Percentiles rank a stretch among this genome's conserved stretches.
phyloP scores from a whole-genome alignment of 2,888 invertebrate species.

The Mactromeris polynyma region DNA sequence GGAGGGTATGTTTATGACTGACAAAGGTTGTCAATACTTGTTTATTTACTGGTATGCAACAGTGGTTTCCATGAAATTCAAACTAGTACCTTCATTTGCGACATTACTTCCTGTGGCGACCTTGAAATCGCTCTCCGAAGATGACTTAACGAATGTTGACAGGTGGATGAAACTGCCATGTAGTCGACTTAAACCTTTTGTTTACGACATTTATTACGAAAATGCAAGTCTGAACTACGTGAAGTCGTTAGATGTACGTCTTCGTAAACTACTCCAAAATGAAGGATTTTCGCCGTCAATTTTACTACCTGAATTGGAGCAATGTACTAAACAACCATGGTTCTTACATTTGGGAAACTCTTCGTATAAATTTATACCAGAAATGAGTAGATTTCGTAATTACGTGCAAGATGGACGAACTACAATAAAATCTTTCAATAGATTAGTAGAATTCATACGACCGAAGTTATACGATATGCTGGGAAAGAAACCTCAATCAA shows the following conservation, averaged over 20 bases:
- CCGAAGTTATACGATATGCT: neutral
- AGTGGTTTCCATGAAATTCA: neutral
- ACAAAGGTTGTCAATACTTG: neutral
- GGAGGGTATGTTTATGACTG: constrained; percentile 7
- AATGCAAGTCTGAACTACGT: neutral
- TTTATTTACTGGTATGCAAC: neutral
- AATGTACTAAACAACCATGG: neutral
- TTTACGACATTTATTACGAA: neutral
- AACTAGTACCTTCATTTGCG: neutral
- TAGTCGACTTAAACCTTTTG: neutral
- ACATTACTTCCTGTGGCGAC: neutral
- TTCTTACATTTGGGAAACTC: neutral
- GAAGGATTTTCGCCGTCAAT: neutral
- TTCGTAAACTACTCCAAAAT: neutral
- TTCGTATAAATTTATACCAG: neutral
- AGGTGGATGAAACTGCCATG: neutral
- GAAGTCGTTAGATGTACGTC: neutral
- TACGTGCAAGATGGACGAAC: constrained; percentile 17
- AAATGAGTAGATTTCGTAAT: neutral
- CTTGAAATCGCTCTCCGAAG: neutral
- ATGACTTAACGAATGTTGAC: too few species aligned
- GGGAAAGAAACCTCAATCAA: neutral
- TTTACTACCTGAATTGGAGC: neutral
- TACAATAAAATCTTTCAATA: too few species aligned
- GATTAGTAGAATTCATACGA: neutral